Evolutionary conservation across 2,888 invertebrate genomes (phyloP).

Genomic region (Plusia festucae): DNA sequence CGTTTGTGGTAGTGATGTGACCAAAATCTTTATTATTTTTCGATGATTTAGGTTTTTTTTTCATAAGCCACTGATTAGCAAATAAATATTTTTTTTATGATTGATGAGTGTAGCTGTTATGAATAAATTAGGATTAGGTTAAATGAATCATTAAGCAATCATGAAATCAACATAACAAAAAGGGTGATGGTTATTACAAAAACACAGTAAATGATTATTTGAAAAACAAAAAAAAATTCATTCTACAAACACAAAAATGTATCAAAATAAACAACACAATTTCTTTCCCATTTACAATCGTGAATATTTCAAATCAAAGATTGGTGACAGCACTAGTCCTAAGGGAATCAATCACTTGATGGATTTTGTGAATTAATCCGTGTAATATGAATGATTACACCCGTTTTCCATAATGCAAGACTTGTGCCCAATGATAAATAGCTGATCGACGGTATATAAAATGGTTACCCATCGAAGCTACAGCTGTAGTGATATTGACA

Average conservation of each 20-base stretch:
- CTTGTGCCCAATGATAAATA: slow-evolving; percentile 40
- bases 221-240: too few relatives aligned
- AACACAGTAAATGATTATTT: too few relatives aligned
- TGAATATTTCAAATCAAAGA: neutral
- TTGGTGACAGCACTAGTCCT: slow-evolving; percentile 1
- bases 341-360: slow-evolving; percentile 57
- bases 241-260: too few relatives aligned
- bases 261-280: too few relatives aligned
- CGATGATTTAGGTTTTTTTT: neutral
- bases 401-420: slow-evolving; percentile 44
- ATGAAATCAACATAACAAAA: too few relatives aligned
- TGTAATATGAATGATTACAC: slow-evolving; percentile 47
- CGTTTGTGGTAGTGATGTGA: slow-evolving; percentile 20
- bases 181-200: too few relatives aligned
- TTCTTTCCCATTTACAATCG: neutral
- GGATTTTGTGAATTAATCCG: slow-evolving; percentile 49
- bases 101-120: too few relatives aligned
- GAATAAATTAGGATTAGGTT: too few relatives aligned
- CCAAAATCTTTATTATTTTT: neutral
- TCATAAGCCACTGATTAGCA: too few relatives aligned
- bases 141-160: too few relatives aligned
- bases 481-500: neutral
- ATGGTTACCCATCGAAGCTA: neutral
- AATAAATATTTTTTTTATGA: too few relatives aligned
- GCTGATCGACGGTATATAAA: neutral